Evolutionary conservation across 1,140 invertebrate genomes (phyloP), one percentile per base, ranked within the genome.

Genomic region (Pseudomyrmex dendroicus): DNA sequence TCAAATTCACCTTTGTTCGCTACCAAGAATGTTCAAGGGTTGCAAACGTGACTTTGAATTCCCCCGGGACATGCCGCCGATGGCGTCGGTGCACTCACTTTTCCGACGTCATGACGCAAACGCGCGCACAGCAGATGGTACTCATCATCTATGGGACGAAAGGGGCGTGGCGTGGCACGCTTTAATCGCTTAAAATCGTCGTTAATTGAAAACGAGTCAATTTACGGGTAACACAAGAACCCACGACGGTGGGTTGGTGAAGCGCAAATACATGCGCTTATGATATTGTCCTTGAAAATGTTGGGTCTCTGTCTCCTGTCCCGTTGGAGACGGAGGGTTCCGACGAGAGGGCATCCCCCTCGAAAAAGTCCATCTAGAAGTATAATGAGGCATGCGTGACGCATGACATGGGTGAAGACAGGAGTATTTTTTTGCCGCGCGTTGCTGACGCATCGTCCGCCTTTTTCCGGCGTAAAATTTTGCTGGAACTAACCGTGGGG

Each of bases 161-260:
- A 70, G 82, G 62, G 86, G 85, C 82, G 85, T 84, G 86, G 63
- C 82, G 52, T 22, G 67, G 50, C 78, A 64, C 52, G 82, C 46
- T 84, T 87, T 87, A 87, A 87, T 87, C 85, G 85, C 20, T 80
- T 63, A 64, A 84, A 84, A 87, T 87, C 85, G 74, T 61, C 73
- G 85, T 87, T 87, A 87, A 87, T 87, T 87, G 86, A 87, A 87
- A 87, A 87, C 77, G 86, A 87, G 86, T 87, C 82, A 87, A 84
- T 87, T 87, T 80, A 87, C 85, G 86, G 59, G 86, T 77, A 83
- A 77, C 77, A 59, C 46, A 59, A 87, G 68, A 77, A 20, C 62
- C 57, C 17, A 35, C 44, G 57, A 44, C 15, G 44, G 68, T 50
- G 56, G 8, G n/a, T 35, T 20, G 72, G 50, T 63, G 57, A 35